Percentiles rank a stretch among this genome's conserved stretches.
phyloP scores from a whole-genome alignment of 2,113 vertebrate species.

The Tenrec ecaudatus region DNA sequence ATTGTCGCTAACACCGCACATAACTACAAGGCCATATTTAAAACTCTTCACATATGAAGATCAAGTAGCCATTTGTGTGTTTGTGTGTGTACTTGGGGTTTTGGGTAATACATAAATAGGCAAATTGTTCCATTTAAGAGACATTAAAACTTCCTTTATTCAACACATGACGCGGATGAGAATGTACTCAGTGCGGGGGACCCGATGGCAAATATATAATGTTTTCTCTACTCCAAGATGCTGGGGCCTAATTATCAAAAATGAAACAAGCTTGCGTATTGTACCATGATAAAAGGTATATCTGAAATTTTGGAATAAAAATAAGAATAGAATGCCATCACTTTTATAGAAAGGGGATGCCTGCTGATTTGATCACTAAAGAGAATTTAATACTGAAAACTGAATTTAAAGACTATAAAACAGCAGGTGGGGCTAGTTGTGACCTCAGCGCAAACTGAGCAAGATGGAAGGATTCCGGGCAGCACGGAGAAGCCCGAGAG shows the following conservation, averaged over 20 bases:
- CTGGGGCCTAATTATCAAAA: neutral
- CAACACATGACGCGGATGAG: neutral
- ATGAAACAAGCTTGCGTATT: neutral
- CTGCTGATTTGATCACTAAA: neutral
- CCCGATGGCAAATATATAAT: neutral
- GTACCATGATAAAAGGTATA: neutral
- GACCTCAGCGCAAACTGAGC: neutral
- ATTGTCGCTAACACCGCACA: neutral
- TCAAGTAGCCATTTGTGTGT: neutral
- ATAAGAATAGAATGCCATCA: neutral
- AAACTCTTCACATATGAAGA: neutral
- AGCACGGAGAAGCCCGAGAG: neutral
- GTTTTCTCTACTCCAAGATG: neutral
- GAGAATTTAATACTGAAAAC: too few relatives aligned
- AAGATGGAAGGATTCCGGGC: neutral
- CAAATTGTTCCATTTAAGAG: neutral
- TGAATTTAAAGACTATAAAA: neutral
- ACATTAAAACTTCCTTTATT: neutral
- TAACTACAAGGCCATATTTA: neutral
- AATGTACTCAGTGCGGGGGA: neutral
- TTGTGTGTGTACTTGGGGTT: neutral
- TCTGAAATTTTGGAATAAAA: slow-evolving; percentile 14
- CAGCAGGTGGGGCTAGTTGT: neutral
- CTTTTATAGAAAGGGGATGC: neutral
- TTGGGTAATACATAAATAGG: neutral